Conservation (phyloP, 2,113 vertebrate genomes). For the Peromyscus californicus region DNA sequence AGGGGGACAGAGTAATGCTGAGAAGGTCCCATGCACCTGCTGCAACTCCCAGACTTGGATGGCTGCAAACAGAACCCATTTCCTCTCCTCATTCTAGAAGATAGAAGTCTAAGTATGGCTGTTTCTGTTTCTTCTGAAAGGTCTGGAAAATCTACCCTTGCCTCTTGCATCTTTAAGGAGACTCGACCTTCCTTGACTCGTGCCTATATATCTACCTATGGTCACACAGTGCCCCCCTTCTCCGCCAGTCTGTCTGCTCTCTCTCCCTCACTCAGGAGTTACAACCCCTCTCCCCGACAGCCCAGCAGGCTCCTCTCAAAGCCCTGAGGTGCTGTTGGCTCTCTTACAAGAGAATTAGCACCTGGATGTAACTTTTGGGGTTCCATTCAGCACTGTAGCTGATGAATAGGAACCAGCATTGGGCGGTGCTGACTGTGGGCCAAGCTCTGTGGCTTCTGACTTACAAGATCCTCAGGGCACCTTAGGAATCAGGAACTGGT, state of each 20-base stretch:
- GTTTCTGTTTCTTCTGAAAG: not conserved
- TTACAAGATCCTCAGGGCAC: not conserved
- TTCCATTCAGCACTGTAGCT: too few relatives aligned
- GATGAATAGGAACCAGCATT: too few relatives aligned
- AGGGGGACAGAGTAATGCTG: not conserved
- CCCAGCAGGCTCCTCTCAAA: not conserved
- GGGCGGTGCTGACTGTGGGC: not conserved
- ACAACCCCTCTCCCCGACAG: not conserved
- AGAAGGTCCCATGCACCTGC: not conserved
- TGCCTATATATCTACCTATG: not conserved
- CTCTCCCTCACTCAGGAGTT: not conserved
- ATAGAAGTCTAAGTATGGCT: not conserved
- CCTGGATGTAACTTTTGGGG: not conserved
- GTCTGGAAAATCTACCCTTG: not conserved
- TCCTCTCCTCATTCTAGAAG: not conserved
- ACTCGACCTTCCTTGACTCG: not conserved
- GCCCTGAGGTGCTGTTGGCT: not conserved
- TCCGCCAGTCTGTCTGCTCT: not conserved
- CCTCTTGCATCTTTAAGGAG: not conserved
- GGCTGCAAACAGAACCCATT: not conserved
- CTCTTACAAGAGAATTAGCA: not conserved
- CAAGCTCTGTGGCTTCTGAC: not conserved
- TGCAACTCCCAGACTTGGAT: not conserved
- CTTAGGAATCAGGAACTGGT: not conserved
- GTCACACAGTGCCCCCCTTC: not conserved